Percentiles rank a stretch among this genome's conserved stretches.
Conservation (phyloP, 2,113 vertebrate genomes). For the Anhinga anhinga region DNA sequence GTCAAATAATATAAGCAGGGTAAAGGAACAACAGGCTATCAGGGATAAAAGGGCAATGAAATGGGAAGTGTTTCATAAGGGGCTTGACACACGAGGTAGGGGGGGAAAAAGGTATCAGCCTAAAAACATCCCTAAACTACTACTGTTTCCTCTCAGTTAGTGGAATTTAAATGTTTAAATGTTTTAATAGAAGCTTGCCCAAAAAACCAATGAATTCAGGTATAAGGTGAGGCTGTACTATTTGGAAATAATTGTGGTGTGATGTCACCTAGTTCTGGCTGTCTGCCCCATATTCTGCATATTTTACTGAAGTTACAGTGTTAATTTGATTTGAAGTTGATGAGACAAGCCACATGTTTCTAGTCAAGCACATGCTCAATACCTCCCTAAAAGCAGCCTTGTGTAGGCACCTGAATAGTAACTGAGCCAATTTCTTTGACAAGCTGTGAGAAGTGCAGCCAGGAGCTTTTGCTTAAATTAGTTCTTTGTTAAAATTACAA, state of each 20-base stretch:
- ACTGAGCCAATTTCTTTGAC: constrained; percentile 4
- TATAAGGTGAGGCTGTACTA: not conserved
- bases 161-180: not conserved
- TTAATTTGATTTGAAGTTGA: not conserved
- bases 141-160: not conserved
- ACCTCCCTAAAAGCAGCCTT: not conserved
- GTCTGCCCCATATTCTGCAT: not conserved
- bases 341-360: not conserved
- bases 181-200: not conserved
- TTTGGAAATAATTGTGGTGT: not conserved
- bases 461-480: not conserved
- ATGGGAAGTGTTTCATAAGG: not conserved
- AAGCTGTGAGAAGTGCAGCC: not conserved
- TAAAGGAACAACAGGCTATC: not conserved
- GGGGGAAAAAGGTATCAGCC: not conserved
- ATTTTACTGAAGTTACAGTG: not conserved
- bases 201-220: not conserved
- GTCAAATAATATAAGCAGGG: not conserved
- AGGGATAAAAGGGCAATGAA: not conserved
- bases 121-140: not conserved
- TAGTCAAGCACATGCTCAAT: not conserved
- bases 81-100: not conserved
- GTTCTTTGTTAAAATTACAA: not conserved
- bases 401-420: not conserved
- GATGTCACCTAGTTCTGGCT: not conserved